phyloP scores from a whole-genome alignment of 2,888 invertebrate genomes.

The Chymomyza procnemis region DNA sequence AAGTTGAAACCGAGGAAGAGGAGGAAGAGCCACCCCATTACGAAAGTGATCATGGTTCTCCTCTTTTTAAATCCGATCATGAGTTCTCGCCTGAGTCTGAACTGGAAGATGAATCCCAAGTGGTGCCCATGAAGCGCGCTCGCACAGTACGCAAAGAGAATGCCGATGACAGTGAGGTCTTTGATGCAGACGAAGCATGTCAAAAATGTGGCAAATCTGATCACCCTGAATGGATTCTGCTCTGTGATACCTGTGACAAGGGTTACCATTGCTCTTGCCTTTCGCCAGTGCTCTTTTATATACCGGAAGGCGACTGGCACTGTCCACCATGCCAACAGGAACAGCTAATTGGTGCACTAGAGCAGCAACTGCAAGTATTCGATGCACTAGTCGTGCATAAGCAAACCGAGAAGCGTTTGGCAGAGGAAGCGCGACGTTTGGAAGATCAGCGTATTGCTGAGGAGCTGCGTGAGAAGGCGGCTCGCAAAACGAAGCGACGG shows the following conservation, averaged over 20 bases:
- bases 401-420: conserved; percentile 68
- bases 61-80: conserved; percentile 89
- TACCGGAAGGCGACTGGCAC: conserved; percentile 98
- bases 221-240: conserved; percentile 97
- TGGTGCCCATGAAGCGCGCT: conserved; percentile 88
- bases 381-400: conserved; percentile 84
- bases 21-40: conserved; percentile 79
- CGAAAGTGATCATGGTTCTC: conserved; percentile 80
- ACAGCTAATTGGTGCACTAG: conserved; percentile 85
- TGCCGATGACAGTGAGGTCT: conserved; percentile 76
- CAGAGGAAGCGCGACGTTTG: conserved; percentile 57
- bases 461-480: conserved; percentile 52
- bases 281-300: conserved; percentile 92
- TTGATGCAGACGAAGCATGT: conserved; percentile 84
- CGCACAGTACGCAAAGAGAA: conserved; percentile 89
- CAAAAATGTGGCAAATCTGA: conserved; percentile 93
- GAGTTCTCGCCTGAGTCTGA: conserved; percentile 96
- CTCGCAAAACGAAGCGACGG: conserved; percentile 20
- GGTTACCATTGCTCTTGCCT: conserved; percentile 99
- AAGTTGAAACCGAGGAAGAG: conserved; percentile 79
- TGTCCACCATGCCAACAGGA: conserved; percentile 98
- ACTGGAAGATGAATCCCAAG: conserved; percentile 82
- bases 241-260: conserved; percentile 96
- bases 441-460: conserved; percentile 77
- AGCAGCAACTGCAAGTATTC: conserved; percentile 86